These are phyloP conservation scores for Machimus atricapillus DNA, from an alignment of 2,888 invertebrate genomes.

Conservation along the genomic window DNA sequence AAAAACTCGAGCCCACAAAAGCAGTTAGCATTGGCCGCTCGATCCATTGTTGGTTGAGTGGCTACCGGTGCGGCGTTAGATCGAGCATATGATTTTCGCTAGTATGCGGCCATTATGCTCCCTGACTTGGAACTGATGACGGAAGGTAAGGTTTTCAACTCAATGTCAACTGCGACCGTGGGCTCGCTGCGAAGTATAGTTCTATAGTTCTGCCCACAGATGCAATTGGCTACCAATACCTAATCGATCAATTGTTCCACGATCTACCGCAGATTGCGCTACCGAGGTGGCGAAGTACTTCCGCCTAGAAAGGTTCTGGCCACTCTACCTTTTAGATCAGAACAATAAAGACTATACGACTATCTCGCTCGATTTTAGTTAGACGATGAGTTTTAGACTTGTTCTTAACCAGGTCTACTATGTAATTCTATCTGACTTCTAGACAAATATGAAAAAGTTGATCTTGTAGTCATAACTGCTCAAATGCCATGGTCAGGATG, in stretches of 20 bases:
- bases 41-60: not conserved
- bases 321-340: not conserved
- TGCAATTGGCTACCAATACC: not conserved
- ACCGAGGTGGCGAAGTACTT: not conserved
- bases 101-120: conserved; percentile 32
- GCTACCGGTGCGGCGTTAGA: not conserved
- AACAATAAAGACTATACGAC: not conserved
- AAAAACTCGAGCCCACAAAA: conserved; percentile 19
- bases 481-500: conserved; percentile 19
- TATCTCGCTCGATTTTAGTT: not conserved
- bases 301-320: not conserved
- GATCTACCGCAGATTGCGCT: not conserved
- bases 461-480: not conserved
- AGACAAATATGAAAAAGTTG: not conserved
- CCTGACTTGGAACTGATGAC: conserved; percentile 25
- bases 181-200: not conserved
- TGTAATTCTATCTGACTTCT: not conserved
- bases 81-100: conserved; percentile 7
- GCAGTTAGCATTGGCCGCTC: conserved; percentile 25
- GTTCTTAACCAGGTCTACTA: not conserved
- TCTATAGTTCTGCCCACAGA: not conserved
- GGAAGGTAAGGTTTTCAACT: conserved; percentile 13
- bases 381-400: not conserved
- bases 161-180: conserved; percentile 15
- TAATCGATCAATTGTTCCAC: not conserved